A percentile compares a stretch with the other conserved stretches of the same genome.
These are phyloP conservation scores for Myopa testacea DNA, from an alignment of 2,888 invertebrate species.

Conservation along the genomic window DNA sequence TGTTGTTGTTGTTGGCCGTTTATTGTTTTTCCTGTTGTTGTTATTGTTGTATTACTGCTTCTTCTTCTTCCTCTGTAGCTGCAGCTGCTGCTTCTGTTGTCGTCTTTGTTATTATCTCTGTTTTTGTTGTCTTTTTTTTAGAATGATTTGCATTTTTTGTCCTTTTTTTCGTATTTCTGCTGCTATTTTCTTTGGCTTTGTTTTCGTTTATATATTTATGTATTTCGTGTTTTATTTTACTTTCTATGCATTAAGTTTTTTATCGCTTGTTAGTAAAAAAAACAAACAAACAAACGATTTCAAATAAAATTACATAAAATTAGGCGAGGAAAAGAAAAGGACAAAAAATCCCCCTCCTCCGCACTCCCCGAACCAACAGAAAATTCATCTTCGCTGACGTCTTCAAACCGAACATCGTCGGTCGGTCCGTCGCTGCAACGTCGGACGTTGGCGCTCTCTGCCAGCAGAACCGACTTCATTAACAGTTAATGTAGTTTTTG, in stretches of 20 bases:
- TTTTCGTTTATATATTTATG: not conserved
- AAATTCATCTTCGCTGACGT: not conserved
- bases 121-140: not conserved
- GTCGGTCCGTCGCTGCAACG: not conserved
- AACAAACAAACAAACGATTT: not conserved
- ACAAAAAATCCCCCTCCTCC: not conserved
- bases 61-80: not conserved
- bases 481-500: conserved; percentile 30
- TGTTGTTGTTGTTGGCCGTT: conserved; percentile 42
- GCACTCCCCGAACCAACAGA: not conserved
- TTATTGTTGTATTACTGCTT: conserved; percentile 36
- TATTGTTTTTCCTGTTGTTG: conserved; percentile 47
- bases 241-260: not conserved
- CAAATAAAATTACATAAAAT: not conserved
- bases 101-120: not conserved
- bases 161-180: conserved; percentile 10
- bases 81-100: not conserved
- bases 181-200: not conserved
- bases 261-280: not conserved
- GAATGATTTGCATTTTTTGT: conserved; percentile 26
- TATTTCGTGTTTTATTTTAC: not conserved
- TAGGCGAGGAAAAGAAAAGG: not conserved
- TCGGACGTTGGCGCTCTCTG: not conserved
- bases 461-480: conserved; percentile 21
- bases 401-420: not conserved